phyloP scores from a whole-genome alignment of 1,140 invertebrate genomes.

The Luehdorfia chinensis region DNA sequence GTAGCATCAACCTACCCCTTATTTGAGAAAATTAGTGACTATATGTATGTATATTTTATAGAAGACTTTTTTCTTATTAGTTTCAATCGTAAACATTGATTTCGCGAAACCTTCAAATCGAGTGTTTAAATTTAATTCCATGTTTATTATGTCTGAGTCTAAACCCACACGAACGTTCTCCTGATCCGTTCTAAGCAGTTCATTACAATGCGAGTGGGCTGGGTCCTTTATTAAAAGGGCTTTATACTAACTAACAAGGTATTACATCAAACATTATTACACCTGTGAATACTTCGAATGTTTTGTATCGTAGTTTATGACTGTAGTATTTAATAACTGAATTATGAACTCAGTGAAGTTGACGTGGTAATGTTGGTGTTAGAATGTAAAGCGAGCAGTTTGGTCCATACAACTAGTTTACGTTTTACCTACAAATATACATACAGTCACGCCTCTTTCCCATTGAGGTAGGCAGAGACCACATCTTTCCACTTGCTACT shows the following conservation, averaged over 20 bases:
- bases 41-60: no score
- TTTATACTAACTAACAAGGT: slow-evolving; percentile 4
- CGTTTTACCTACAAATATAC: no score
- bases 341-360: slow-evolving; percentile 3
- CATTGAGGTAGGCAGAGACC: no score
- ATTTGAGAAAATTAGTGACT: no score
- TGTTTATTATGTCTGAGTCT: slow-evolving; percentile 2
- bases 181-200: not conserved
- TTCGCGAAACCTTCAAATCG: slow-evolving; percentile 14
- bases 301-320: not conserved
- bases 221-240: slow-evolving; percentile 3
- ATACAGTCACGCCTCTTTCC: no score
- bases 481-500: no score
- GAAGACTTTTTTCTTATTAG: no score
- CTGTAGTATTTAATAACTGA: slow-evolving; percentile 2
- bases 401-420: no score
- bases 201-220: slow-evolving; percentile 8
- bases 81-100: not conserved
- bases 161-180: slow-evolving; percentile 11
- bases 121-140: slow-evolving; percentile 9
- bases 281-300: slow-evolving; percentile 11
- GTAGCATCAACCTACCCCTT: no score
- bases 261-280: slow-evolving; percentile 9
- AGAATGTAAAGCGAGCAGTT: no score
- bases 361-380: not conserved